These are phyloP conservation scores for Colossoma macropomum DNA, from an alignment of 2,113 vertebrate genomes.

Conservation along the genomic window DNA sequence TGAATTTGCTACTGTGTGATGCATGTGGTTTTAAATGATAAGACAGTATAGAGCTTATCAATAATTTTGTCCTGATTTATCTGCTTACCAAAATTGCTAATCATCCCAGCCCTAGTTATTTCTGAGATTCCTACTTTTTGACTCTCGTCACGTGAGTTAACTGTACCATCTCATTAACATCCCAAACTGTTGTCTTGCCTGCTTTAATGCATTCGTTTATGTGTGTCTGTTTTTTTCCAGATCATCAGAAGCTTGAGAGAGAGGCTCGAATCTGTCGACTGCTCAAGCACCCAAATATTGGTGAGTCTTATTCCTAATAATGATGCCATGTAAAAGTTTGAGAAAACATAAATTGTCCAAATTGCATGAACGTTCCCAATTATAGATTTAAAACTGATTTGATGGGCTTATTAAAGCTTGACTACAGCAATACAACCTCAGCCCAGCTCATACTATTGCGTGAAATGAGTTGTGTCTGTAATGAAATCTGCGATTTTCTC, in stretches of 20 bases:
- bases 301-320: constrained; percentile 28
- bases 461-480: background rate
- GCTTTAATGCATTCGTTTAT: background rate
- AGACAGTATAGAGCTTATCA: too few species aligned
- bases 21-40: too few species aligned
- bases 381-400: background rate
- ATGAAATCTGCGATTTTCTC: background rate
- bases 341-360: background rate
- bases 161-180: too few species aligned
- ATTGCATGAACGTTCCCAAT: background rate
- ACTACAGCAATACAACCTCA: background rate
- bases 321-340: too few species aligned
- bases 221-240: constrained; percentile 22
- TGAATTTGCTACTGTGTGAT: too few species aligned
- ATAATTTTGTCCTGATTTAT: too few species aligned
- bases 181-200: background rate
- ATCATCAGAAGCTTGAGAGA: constrained; percentile 60
- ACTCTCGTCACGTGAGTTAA: background rate
- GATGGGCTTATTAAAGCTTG: background rate
- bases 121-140: too few species aligned
- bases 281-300: constrained; percentile 57
- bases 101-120: too few species aligned
- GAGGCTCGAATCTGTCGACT: constrained; percentile 59
- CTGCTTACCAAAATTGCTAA: too few species aligned
- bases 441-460: background rate